Conservation (phyloP, 1,140 invertebrate species). For the Pollicipes pollicipes region DNA sequence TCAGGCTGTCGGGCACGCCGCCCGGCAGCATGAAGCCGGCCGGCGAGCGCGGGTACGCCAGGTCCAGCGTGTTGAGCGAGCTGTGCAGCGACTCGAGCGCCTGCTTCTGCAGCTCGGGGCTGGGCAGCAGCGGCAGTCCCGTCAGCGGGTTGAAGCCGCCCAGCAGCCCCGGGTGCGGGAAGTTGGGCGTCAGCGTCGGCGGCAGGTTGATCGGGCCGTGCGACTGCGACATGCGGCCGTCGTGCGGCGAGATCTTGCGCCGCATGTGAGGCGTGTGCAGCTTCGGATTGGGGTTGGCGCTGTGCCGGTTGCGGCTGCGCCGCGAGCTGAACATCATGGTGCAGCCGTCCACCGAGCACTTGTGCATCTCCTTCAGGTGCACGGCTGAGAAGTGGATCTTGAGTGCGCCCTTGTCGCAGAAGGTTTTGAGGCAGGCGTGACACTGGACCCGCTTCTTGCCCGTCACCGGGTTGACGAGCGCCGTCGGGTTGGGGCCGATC, state of each 20-base stretch:
- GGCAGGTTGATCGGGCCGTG: constrained; percentile 52
- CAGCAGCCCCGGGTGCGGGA: constrained; percentile 15
- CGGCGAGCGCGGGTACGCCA: constrained; percentile 1
- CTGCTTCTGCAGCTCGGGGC: constrained; percentile 19
- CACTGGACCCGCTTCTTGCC: constrained; percentile 95
- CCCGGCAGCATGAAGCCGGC: constrained; percentile 6
- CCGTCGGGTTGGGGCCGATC: constrained; percentile 58
- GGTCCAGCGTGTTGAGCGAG: constrained; percentile 2
- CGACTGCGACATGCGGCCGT: constrained; percentile 67
- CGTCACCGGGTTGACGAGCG: constrained; percentile 75
- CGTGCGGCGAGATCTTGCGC: constrained; percentile 79
- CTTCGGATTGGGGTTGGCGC: constrained; percentile 96
- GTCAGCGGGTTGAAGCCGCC: constrained; percentile 18
- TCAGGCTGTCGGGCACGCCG: not conserved
- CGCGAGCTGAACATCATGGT: constrained; percentile 99
- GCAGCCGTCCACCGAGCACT: constrained; percentile 94
- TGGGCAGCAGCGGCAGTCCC: constrained; percentile 18
- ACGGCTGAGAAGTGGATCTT: constrained; percentile 99
- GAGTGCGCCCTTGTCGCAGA: constrained; percentile 97
- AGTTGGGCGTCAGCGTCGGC: constrained; percentile 35
- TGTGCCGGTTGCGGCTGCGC: constrained; percentile 85
- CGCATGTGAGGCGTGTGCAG: constrained; percentile 84
- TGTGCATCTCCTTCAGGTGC: constrained; percentile 96
- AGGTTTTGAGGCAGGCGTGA: constrained; percentile 94
- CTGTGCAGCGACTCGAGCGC: constrained; percentile 15